Evolutionary conservation across 2,113 vertebrate genomes (phyloP), one percentile per base, ranked within the genome.

Genomic region (Tachysurus vachellii): DNA sequence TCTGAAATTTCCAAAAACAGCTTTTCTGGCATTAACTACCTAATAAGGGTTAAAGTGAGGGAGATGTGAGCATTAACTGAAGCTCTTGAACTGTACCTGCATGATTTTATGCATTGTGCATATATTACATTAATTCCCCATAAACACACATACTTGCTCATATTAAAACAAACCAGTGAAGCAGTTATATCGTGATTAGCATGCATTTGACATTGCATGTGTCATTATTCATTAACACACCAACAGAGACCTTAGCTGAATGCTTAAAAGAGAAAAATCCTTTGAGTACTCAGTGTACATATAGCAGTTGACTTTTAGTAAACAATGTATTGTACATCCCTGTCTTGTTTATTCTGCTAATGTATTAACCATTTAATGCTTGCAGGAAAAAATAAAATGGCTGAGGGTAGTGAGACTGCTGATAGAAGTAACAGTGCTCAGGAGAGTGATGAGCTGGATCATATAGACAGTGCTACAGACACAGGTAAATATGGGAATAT

Each of bases 381-480:
- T 86, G 0, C 76, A 99, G 98, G 97, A 92, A 97, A 98, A 95
- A 93, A 88, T 86, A 97, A 94, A 89, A 91, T 91, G 70, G 91
- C 91, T 89, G 97, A 97, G 90, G 95, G 90, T 83, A 85, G 90
- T 84, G 93, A 96, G 89, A 92, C 93, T 70, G 95, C 83, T 71
- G 91, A 95, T 89, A 94, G 92, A 59, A 93, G 85, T 88, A 94
- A 92, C 80, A 92, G 85, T 86, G 93, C 93, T 84, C 91, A 91
- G 85, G 95, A 93, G n/a, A 88, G 88, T 76, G 91, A 96, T 80
- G 93, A 92, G 88, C 86, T 93, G 82, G 91, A 93, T 31, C 79
- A 86, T 80, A 5, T 87, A 87, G 95, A 93, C 92, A 93, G 84
- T 86, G 93, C 94, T 83, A 92, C 96, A 93, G 94, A 93, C 83